These are phyloP conservation scores for Mallotus villosus DNA, from an alignment of 2,797 vertebrate species.

Conservation along the genomic window DNA sequence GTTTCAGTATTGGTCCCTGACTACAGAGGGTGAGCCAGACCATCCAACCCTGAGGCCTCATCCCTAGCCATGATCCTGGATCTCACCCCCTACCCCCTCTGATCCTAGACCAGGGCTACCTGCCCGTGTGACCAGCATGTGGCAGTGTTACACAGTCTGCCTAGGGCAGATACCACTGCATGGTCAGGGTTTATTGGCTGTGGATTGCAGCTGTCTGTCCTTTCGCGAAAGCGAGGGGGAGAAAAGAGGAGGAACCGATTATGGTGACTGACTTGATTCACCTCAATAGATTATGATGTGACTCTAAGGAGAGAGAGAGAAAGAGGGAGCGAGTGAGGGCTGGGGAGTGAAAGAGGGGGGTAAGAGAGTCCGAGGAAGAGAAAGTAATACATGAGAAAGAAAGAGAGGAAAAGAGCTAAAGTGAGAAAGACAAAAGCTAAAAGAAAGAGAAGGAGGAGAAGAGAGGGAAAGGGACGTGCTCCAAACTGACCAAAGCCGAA, in stretches of 20 bases:
- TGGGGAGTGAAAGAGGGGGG: not conserved
- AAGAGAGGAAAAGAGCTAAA: not conserved
- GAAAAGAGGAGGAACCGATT: not conserved
- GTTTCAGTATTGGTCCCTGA: too few relatives aligned
- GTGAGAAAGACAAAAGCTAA: not conserved
- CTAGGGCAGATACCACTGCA: not conserved
- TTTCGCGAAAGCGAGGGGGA: not conserved
- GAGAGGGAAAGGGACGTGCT: too few relatives aligned
- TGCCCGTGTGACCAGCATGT: not conserved
- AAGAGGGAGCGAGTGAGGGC: not conserved
- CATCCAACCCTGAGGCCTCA: too few relatives aligned
- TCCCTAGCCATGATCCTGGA: too few relatives aligned
- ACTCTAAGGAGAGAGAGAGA: not conserved
- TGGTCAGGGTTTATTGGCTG: not conserved
- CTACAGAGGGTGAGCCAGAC: too few relatives aligned
- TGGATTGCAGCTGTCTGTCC: not conserved
- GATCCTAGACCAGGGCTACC: too few relatives aligned
- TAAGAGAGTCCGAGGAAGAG: not conserved
- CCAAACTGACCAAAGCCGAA: not conserved
- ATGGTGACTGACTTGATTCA: not conserved
- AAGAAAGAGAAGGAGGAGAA: not conserved
- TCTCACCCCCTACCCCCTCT: not conserved
- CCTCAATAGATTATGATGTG: not conserved
- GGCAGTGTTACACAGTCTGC: not conserved
- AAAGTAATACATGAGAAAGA: not conserved